Evolutionary conservation across 1,140 invertebrate species (phyloP).

Genomic region (Hycleus phaleratus): DNA sequence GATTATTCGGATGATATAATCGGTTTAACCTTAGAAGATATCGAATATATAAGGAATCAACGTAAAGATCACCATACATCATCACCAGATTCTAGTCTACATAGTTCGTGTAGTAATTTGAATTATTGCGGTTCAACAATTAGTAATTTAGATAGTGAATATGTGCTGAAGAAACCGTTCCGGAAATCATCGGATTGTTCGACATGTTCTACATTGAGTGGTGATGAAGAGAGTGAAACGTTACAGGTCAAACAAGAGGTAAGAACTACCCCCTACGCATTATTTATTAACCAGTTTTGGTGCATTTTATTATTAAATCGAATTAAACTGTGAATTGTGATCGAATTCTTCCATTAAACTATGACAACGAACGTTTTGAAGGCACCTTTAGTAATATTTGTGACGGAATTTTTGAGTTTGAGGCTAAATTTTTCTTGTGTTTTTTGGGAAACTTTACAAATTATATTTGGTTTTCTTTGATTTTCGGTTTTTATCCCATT

Average conservation of each 20-base stretch:
- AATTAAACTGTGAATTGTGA: too few species aligned
- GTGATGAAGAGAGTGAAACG: slow-evolving; percentile 55
- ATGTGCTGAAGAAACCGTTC: slow-evolving; percentile 43
- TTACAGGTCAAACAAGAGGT: slow-evolving; percentile 41
- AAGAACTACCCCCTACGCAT: slow-evolving; percentile 20
- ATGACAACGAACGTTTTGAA: too few species aligned
- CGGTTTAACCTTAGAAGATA: slow-evolving; percentile 56
- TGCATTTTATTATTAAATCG: too few species aligned
- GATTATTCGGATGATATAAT: slow-evolving; percentile 71
- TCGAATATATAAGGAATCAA: slow-evolving; percentile 52
- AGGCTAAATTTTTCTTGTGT: too few species aligned
- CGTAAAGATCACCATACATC: slow-evolving; percentile 35
- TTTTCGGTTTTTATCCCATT: too few species aligned
- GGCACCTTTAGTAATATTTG: too few species aligned
- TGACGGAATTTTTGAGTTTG: too few species aligned
- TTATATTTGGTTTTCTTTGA: too few species aligned
- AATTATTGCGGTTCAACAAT: slow-evolving; percentile 48
- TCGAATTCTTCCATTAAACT: too few species aligned
- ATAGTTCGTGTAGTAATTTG: slow-evolving; percentile 57
- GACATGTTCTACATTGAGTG: slow-evolving; percentile 55
- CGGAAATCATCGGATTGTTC: slow-evolving; percentile 58
- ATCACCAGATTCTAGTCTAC: slow-evolving; percentile 47
- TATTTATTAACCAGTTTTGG: not conserved
- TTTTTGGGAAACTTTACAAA: too few species aligned
- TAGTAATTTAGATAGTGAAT: slow-evolving; percentile 49